These are phyloP conservation scores for Chironomus tepperi DNA, from an alignment of 1,140 invertebrate genomes.

Conservation along the genomic window DNA sequence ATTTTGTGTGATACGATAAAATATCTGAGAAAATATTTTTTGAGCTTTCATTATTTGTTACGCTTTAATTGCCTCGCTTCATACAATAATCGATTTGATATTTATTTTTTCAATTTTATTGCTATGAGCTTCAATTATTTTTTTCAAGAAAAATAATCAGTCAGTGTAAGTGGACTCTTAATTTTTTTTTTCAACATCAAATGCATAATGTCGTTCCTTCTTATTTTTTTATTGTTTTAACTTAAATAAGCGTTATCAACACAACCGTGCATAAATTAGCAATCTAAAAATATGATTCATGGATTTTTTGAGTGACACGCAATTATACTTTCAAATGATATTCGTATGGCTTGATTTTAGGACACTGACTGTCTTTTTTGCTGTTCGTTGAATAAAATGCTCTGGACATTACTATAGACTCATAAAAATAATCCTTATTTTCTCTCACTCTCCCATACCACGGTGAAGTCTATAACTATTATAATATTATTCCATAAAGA, in stretches of 20 bases:
- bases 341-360: neutral
- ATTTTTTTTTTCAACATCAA: no score
- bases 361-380: neutral
- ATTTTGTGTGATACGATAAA: slow-evolving; percentile 8
- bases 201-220: no score
- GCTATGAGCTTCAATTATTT: no score
- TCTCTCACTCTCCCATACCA: neutral
- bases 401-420: slow-evolving; percentile 12
- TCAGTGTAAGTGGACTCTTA: no score
- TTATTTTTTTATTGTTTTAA: no score
- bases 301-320: slow-evolving; percentile 18
- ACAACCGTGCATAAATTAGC: neutral
- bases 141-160: no score
- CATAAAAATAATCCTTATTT: slow-evolving; percentile 5
- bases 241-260: no score
- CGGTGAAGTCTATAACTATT: neutral
- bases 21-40: slow-evolving; percentile 1
- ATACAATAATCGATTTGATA: neutral
- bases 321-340: slow-evolving; percentile 22
- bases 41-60: neutral
- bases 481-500: slow-evolving; percentile 11
- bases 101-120: neutral
- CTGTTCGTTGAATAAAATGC: neutral
- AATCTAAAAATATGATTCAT: slow-evolving; percentile 21
- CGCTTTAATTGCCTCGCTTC: neutral